These are phyloP conservation scores for Kryptolebias marmoratus DNA, from an alignment of 2,113 vertebrate genomes.

Conservation along the genomic window DNA sequence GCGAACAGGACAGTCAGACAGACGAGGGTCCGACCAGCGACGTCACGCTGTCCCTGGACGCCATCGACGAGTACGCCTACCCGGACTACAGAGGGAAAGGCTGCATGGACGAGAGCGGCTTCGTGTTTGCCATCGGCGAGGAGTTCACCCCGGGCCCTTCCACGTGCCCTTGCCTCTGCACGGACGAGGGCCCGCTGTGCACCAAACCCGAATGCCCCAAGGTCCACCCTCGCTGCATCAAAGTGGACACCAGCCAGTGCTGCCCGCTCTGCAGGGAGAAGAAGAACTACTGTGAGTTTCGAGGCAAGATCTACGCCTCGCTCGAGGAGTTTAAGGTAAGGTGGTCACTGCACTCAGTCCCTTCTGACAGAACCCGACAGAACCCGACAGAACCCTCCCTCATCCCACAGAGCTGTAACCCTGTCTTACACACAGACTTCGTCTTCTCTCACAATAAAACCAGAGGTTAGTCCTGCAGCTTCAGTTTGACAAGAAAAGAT, in stretches of 20 bases:
- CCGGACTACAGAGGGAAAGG: conserved; percentile 98
- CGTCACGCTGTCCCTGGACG: conserved; percentile 82
- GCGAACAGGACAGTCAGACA: conserved; percentile 75
- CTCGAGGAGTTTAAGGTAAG: conserved; percentile 98
- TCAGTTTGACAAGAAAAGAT: too few species aligned
- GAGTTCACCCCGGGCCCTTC: conserved; percentile 95
- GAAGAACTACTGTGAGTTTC: conserved; percentile 96
- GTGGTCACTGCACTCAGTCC: conserved; percentile 50
- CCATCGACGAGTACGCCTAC: conserved; percentile 92
- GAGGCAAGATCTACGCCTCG: conserved; percentile 90
- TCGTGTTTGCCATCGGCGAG: conserved; percentile 96
- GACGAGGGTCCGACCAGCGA: conserved; percentile 85
- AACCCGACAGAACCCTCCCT: conserved; percentile 60
- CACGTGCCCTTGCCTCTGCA: conserved; percentile 96
- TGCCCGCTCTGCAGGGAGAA: conserved; percentile 96
- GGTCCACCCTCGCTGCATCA: conserved; percentile 94
- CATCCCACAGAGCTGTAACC: too few species aligned
- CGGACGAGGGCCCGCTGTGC: conserved; percentile 96
- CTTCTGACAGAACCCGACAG: conserved; percentile 51
- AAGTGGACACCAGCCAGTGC: conserved; percentile 95
- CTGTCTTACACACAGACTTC: too few species aligned
- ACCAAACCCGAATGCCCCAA: conserved; percentile 94
- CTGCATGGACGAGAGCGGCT: conserved; percentile 98
- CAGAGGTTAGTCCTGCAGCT: too few species aligned
- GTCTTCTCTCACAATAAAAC: too few species aligned